These are phyloP conservation scores for Nasonovia ribisnigri DNA, from an alignment of 2,888 invertebrate genomes.

Conservation along the genomic window DNA sequence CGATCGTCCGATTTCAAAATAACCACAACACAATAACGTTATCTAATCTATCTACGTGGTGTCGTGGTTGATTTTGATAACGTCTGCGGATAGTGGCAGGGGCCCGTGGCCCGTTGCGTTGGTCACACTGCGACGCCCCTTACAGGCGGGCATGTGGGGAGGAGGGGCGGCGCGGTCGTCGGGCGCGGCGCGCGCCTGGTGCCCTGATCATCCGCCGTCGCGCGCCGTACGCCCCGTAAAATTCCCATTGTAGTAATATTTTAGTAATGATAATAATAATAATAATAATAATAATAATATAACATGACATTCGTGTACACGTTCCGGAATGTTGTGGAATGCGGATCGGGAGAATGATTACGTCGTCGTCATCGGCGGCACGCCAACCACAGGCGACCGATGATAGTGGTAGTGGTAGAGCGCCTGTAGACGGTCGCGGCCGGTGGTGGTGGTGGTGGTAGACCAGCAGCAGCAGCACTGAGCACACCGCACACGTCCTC, in stretches of 20 bases:
- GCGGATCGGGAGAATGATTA: slow-evolving; percentile 59
- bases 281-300: not conserved
- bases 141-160: not conserved
- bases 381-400: not conserved
- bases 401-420: not conserved
- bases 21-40: not conserved
- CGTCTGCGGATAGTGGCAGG: not conserved
- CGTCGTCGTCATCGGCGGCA: not conserved
- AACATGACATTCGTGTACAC: not conserved
- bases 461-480: not conserved
- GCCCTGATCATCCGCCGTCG: not conserved
- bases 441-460: not conserved
- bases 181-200: slow-evolving; percentile 26
- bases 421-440: not conserved
- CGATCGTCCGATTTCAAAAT: not conserved
- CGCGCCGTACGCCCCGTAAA: not conserved
- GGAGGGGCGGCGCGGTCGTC: not conserved
- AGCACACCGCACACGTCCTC: not conserved
- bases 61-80: slow-evolving; percentile 37
- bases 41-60: slow-evolving; percentile 49
- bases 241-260: slow-evolving; percentile 41
- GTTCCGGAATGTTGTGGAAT: slow-evolving; percentile 57
- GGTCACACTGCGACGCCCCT: not conserved
- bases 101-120: not conserved
- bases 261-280: not conserved